Base-by-base conservation (phyloP, 2,888 invertebrate genomes). In the Encarsia formosa region DNA sequence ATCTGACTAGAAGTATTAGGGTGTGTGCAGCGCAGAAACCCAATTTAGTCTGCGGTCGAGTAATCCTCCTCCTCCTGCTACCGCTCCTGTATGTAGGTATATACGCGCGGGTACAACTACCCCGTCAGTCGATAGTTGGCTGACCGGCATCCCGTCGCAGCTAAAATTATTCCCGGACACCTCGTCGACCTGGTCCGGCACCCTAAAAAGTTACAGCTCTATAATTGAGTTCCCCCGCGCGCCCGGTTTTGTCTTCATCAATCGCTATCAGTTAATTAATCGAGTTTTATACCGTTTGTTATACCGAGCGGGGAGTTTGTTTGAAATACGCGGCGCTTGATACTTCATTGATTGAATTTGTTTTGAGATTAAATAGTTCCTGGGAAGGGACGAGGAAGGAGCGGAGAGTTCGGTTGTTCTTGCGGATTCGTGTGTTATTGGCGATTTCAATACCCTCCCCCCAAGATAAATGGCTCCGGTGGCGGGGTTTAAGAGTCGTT, bases 11-110 rank as follows among this genome's bases (percentile, higher is more conserved):
- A 66, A 67, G 66, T 67, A 67, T 69, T 70, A 66, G 67, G 65
- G 62, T 62, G 63, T 61, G 65, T 9, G 67, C 67, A 69, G 66
- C 66, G 69, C 68, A 63, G 67, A 71, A 71, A 70, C 68, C 67
- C 70, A 71, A 71, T 71, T 71, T 70, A 69, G 69, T 67, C 66
- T 68, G 71, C 62, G 71, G 71, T 70, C 67, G 66, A 70, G 70
- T 71, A 71, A 71, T 71, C 68, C 67, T n/a, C n/a, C n/a, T n/a
- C n/a, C 63, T 65, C 65, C 65, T 65, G 65, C 67, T 63, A 66
- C 65, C 64, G 65, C 65, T 62, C 62, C 66, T 64, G 65, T 65
- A 67, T 67, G 65, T n/a, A n/a, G n/a, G n/a, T n/a, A n/a, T n/a
- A n/a, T n/a, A n/a, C n/a, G n/a, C n/a, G n/a, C n/a, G n/a, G n/a